phyloP scores from a whole-genome alignment of 2,888 invertebrate genomes.

The Kryphioiulus occultus region DNA sequence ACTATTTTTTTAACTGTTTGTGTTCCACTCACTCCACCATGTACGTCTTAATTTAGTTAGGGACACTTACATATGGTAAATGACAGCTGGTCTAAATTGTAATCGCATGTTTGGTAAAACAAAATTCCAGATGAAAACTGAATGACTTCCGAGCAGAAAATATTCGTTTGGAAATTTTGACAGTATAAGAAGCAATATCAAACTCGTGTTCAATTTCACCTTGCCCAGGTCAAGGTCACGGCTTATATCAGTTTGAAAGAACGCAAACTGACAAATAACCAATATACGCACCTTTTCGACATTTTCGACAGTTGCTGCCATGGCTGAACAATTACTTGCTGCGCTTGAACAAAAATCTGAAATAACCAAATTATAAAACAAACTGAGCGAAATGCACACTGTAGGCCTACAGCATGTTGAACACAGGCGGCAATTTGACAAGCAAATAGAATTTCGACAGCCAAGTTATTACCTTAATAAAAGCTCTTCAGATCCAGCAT shows the following conservation, averaged over 20 bases:
- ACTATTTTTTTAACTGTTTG: too few species aligned
- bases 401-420: too few species aligned
- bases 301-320: conserved; percentile 45
- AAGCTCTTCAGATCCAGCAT: background rate
- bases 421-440: background rate
- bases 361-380: background rate
- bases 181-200: background rate
- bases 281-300: conserved; percentile 43
- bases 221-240: background rate
- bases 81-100: too few species aligned
- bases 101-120: too few species aligned
- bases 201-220: too few species aligned
- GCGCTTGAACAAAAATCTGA: background rate
- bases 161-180: too few species aligned
- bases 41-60: too few species aligned
- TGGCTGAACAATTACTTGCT: background rate
- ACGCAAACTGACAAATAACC: background rate
- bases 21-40: too few species aligned
- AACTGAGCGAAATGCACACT: too few species aligned
- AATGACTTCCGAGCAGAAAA: too few species aligned
- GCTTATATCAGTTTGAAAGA: background rate
- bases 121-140: too few species aligned
- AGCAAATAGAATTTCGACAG: background rate
- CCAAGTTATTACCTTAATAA: background rate
- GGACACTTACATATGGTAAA: too few species aligned